Conservation (phyloP, 1,140 invertebrate genomes). For the Heliconius melpomene region DNA sequence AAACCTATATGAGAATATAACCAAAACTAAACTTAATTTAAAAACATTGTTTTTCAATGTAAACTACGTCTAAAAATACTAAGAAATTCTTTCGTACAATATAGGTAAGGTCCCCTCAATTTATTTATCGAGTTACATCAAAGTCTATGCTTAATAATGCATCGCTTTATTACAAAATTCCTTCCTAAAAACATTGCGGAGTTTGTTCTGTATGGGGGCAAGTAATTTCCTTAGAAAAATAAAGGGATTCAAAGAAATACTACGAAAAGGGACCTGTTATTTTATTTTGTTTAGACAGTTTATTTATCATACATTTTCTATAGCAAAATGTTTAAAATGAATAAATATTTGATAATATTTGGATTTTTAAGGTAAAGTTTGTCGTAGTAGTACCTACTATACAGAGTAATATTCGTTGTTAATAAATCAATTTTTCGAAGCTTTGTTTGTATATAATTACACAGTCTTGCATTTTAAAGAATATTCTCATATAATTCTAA, state of each 20-base stretch:
- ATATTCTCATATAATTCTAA: too few species aligned
- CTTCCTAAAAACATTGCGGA: constrained; percentile 44
- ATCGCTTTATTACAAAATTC: constrained; percentile 60
- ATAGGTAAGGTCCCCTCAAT: constrained; percentile 3
- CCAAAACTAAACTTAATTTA: neutral
- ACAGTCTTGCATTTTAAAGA: too few species aligned
- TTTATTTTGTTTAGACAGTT: neutral
- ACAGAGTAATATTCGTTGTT: too few species aligned
- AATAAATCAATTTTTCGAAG: too few species aligned
- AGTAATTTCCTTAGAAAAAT: constrained; percentile 65
- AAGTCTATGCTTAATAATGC: constrained; percentile 66
- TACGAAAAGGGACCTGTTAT: neutral
- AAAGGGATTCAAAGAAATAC: constrained; percentile 45
- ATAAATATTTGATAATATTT: constrained; percentile 2
- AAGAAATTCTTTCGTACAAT: neutral
- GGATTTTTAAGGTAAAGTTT: neutral
- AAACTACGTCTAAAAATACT: neutral
- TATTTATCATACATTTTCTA: neutral
- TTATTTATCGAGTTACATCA: constrained; percentile 56
- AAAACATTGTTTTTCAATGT: neutral
- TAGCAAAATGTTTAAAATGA: neutral
- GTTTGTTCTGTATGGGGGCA: constrained; percentile 46
- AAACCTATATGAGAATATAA: neutral
- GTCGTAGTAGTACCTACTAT: too few species aligned
- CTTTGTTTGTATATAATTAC: too few species aligned